Percentiles rank a stretch among this genome's conserved stretches.
phyloP scores from a whole-genome alignment of 1,140 invertebrate species.

The Drosophila persimilis region DNA sequence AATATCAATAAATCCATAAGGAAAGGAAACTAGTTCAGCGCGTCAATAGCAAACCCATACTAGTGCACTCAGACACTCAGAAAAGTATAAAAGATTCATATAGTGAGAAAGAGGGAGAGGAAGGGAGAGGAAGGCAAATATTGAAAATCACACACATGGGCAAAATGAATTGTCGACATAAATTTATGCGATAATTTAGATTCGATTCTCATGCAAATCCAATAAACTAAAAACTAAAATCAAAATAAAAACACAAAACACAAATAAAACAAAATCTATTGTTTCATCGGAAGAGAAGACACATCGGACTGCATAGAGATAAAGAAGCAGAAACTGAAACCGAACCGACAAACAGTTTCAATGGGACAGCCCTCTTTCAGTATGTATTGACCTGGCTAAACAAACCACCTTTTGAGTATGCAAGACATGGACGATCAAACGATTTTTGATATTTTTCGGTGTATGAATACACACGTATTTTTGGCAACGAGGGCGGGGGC shows the following conservation, averaged over 20 bases:
- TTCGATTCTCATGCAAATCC: slow-evolving; percentile 78
- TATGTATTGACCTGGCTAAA: slow-evolving; percentile 33
- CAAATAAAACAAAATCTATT: slow-evolving; percentile 50
- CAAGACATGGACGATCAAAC: slow-evolving; percentile 16
- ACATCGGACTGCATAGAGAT: slow-evolving; percentile 50
- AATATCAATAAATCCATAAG: slow-evolving; percentile 6
- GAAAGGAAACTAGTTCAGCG: slow-evolving; percentile 70
- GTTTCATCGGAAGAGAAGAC: slow-evolving; percentile 31
- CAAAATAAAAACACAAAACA: slow-evolving; percentile 40
- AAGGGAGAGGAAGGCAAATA: slow-evolving; percentile 52
- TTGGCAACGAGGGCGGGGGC: slow-evolving; percentile 34
- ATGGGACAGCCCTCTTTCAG: slow-evolving; percentile 27
- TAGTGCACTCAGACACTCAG: neutral
- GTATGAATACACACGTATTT: neutral
- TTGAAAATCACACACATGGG: slow-evolving; percentile 42
- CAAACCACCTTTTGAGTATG: slow-evolving; percentile 21
- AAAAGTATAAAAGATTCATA: slow-evolving; percentile 12
- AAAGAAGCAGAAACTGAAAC: slow-evolving; percentile 16
- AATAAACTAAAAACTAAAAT: slow-evolving; percentile 40
- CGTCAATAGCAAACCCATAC: slow-evolving; percentile 18
- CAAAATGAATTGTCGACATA: slow-evolving; percentile 71
- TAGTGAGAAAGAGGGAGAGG: slow-evolving; percentile 20
- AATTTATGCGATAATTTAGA: slow-evolving; percentile 79
- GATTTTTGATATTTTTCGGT: too few species aligned
- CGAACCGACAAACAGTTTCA: slow-evolving; percentile 12